Evolutionary conservation across 2,113 vertebrate genomes (phyloP), one percentile per base, ranked within the genome.

Genomic region (Gallinago paraguaiae): DNA sequence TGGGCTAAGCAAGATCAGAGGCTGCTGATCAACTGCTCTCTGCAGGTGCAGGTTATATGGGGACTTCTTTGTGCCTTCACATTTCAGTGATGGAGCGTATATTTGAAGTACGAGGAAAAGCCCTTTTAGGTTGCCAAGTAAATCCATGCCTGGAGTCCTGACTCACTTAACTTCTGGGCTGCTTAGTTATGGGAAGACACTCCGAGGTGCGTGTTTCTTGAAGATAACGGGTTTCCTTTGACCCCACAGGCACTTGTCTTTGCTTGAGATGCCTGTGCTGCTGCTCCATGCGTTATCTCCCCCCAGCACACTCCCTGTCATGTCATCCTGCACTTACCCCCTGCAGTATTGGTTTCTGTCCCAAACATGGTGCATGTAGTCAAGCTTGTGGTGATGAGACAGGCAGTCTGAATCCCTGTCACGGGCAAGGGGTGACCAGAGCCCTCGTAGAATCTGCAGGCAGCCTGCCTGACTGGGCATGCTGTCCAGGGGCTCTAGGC

Each of bases 141-240:
- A 91, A 96, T 93, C 76, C 22, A 6, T 82, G 92, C 77, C 81
- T 5, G 1, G 56, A 95, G 82, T 89, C 83, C 75, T 84, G 74
- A 83, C 74, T 95, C 61, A 27, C 54, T 84, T 83, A 57, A 86
- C 83, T 96, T 86, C 77, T 88, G 78, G 81, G 63, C 59, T 71
- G 74, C 85, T 95, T 78, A 89, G 76, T 72, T 95, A 74, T 13
- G 33, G 78, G 72, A 91, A 93, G 67, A 48, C 82, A 60, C 43
- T 92, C 82, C 48, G 54, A n/a, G 72, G 70, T 90, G 69, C 11
- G 0, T 95, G 94, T 88, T 96, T 90, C 79, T 87, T 48, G 6
- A 68, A 94, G 96, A 95, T 96, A 96, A 89, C 6, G 1, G n/a
- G 56, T 91, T 93, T 81, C 59, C 70, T 77, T 70, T 88, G 77